Base-by-base conservation (phyloP, 2,797 vertebrate genomes). In the Pampus argenteus region DNA sequence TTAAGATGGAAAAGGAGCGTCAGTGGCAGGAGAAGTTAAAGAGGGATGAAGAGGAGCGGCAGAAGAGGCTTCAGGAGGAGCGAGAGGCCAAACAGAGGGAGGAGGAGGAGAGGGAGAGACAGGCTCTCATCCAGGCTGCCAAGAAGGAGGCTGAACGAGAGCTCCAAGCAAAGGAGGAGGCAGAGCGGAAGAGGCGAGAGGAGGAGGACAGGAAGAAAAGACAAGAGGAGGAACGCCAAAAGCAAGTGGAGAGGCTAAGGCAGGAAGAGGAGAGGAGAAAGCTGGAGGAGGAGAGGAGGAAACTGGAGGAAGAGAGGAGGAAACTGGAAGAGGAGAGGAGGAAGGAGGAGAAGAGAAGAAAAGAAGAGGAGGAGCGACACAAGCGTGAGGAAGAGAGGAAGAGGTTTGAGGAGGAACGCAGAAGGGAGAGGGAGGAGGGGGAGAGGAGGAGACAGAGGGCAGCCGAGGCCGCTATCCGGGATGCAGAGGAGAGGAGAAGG, bases 1-100 rank as follows among this genome's bases (percentile, higher is more conserved):
- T 94, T 47, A 89, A 89, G 79, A 92, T 96, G 74, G 96, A 98
- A 92, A 96, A 95, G 88, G 97, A 97, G 76, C 95, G 86, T 59
- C 97, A 95, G 18, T 95, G 97, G 90, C 96, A 97, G 68, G 93
- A 96, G 84, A 90, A 96, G 87, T 82, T 95, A 63, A 96, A 93
- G 77, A 96, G 74, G 70, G 94, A 94, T 25, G 94, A 95, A 83
- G 92, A 91, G 61, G 91, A 93, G 84, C 88, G 77, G 6, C 91
- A 88, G 84, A 91, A 83, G 79, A 92, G 26, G 66, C 81, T 94
- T 48, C 85, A 90, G 77, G 93, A 95, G 76, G 94, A 94, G 77
- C 89, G 82, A 60, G 93, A 94, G 69, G 91, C 91, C 56, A 94
- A 91, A 76, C 85, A 88, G 64, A 91, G 90, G 57, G 92, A 92